Evolutionary conservation across 2,888 invertebrate species (phyloP).

Genomic region (Eupeodes latifasciatus): DNA sequence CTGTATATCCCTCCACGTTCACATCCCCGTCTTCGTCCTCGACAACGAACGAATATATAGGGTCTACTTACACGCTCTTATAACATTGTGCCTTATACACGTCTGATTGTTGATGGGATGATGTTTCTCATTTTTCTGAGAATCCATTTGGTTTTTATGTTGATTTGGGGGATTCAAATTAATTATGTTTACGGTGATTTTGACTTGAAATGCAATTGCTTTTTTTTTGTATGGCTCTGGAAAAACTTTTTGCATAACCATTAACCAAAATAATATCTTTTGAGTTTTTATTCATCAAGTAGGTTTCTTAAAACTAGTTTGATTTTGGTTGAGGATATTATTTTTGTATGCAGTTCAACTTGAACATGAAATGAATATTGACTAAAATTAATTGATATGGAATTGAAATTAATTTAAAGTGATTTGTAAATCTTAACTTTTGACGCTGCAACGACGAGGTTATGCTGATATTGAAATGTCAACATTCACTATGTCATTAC

Average conservation of each 20-base stretch:
- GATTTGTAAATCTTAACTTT: too few relatives aligned
- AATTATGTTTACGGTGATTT: conserved; percentile 26
- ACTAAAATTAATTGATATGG: conserved; percentile 15
- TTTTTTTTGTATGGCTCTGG: background rate
- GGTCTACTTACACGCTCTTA: background rate
- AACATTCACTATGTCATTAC: too few relatives aligned
- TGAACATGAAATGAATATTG: conserved; percentile 1
- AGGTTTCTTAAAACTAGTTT: conserved; percentile 1
- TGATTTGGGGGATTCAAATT: conserved; percentile 35
- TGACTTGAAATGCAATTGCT: conserved; percentile 13
- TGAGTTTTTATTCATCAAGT: background rate
- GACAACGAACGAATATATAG: background rate
- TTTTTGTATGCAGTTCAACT: background rate
- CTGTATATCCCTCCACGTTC: background rate
- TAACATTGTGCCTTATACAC: too few relatives aligned
- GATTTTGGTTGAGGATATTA: background rate
- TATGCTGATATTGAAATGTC: too few relatives aligned
- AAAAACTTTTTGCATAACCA: conserved; percentile 20
- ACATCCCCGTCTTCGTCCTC: background rate
- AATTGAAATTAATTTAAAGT: conserved; percentile 6
- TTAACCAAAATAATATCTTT: background rate
- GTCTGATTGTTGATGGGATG: conserved; percentile 3
- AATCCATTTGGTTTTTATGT: conserved; percentile 42
- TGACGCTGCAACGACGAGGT: too few relatives aligned
- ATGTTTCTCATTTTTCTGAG: conserved; percentile 40